Base-by-base conservation (phyloP, 2,888 invertebrate species). In the Cepaea hortensis region DNA sequence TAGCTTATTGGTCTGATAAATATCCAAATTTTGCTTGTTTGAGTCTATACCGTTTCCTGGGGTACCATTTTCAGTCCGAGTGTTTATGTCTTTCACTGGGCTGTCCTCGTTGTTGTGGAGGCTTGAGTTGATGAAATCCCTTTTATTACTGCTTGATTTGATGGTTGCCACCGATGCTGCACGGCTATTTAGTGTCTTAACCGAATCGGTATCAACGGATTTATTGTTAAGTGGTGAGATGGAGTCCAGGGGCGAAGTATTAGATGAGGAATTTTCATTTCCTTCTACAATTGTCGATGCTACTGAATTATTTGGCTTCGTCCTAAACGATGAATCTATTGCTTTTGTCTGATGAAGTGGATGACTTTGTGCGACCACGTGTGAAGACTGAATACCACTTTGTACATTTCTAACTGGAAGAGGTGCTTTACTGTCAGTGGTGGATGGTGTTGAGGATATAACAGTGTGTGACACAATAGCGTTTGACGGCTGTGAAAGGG, bases 1-100 rank as follows among this genome's bases (percentile, higher is more conserved):
- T 15, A 7, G n/a, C 20, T 70, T 79, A 13, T 70, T 68, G 0
- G 76, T 9, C 13, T 61, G 65, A 23, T 68, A 65, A 3, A 75
- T 75, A n/a, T 85, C 79, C 7, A 79, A 85, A 35, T 85, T 35
- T 55, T 68, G 85, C 9, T 55, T 62, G 20, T n/a, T 46, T 3
- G 77, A 75, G n/a, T 65, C 15, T 15, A 61, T 20, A 35, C 73
- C 81, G 73, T 73, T 20, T 46, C 73, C 70, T 61, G 55, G 18
- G 7, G n/a, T 85, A 35, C 82, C 86, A 20, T 86, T 86, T 85
- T 81, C 85, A 11, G 18, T 15, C 15, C 23, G 72, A n/a, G 13
- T 9, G 0, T 48, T 48, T 65, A 13, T 1, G 15, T 68, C 76
- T 2, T 15, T 15, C 13, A 50, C 3, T 6, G 20, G 46, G 20